Evolutionary conservation across 2,888 invertebrate genomes (phyloP).

Genomic region (Hirtodrosophila confusa): DNA sequence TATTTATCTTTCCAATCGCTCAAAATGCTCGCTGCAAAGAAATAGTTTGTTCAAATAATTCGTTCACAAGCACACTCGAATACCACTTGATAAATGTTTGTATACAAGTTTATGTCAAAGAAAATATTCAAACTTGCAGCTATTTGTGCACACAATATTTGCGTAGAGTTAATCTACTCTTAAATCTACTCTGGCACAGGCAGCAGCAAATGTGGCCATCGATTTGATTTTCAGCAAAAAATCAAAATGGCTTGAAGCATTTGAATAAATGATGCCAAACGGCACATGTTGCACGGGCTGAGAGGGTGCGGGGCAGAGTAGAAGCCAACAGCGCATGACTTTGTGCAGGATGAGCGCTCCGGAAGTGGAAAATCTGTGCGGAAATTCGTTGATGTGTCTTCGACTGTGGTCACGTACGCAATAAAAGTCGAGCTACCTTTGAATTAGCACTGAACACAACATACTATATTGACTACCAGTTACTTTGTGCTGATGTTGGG

Average conservation of each 20-base stretch:
- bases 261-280: slow-evolving; percentile 46
- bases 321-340: neutral
- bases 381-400: slow-evolving; percentile 35
- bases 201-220: slow-evolving; percentile 21
- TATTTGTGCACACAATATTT: too few relatives aligned
- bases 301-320: neutral
- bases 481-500: slow-evolving; percentile 2
- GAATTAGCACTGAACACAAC: neutral
- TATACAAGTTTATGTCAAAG: too few relatives aligned
- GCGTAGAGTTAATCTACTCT: too few relatives aligned
- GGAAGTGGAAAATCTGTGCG: slow-evolving; percentile 54
- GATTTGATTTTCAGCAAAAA: slow-evolving; percentile 19
- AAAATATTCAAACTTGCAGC: too few relatives aligned
- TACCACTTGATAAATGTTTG: too few relatives aligned
- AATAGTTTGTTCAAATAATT: too few relatives aligned
- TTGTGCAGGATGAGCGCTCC: slow-evolving; percentile 5
- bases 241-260: slow-evolving; percentile 34
- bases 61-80: too few relatives aligned
- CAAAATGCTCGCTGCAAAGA: too few relatives aligned
- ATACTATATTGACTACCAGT: neutral
- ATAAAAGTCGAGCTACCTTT: slow-evolving; percentile 10
- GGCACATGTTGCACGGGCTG: slow-evolving; percentile 9
- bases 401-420: slow-evolving; percentile 51
- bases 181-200: too few relatives aligned
- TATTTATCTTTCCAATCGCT: too few relatives aligned